Base-by-base conservation (phyloP, 2,888 invertebrate genomes). In the Halictus ligatus region DNA sequence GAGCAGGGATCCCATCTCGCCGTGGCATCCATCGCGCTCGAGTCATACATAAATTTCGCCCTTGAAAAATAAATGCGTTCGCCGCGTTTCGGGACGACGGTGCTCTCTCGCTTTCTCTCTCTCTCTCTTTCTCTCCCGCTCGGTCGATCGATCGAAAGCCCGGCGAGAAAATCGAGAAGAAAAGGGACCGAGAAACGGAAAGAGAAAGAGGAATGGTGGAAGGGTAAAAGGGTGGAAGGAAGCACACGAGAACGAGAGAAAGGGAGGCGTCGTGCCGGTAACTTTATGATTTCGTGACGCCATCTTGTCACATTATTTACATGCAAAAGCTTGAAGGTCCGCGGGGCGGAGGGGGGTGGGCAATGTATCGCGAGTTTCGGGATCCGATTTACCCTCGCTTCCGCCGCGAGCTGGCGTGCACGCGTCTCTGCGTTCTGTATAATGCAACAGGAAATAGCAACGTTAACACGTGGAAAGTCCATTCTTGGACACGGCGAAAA, bases 251-350 rank as follows among this genome's bases (percentile, higher is more conserved):
- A 29, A 64, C 15, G 71, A 64, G 58, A 48, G 74, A 67, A 58
- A 54, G 80, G 74, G 69, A 74, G 77, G 54, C 77, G 76, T 73
- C 80, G 48, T 12, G 73, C 54, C 29, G n/a, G 54, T 84, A 87
- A 91, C 83, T 90, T 89, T 90, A 89, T 89, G 90, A 90, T 91
- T 90, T 87, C 89, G 80, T 85, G 82, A 85, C 82, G 85, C 92
- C 91, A 85, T 91, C 88, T 92, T 86, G 88, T 89, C 85, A 87
- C 91, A 92, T 92, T 93, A 93, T 94, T 93, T 94, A 92, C 92
- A 92, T 92, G 90, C 91, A 89, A 92, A 91, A 90, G 90, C 87
- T 84, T 76, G 48, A 86, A 74, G 78, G 43, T 46, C 58, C 84
- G 54, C 77, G 69, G 35, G 0, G 35, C n/a, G 72, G 67, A 48